Percentiles rank a stretch among this genome's conserved stretches.
Conservation (phyloP, 2,113 vertebrate genomes). For the Upupa epops region DNA sequence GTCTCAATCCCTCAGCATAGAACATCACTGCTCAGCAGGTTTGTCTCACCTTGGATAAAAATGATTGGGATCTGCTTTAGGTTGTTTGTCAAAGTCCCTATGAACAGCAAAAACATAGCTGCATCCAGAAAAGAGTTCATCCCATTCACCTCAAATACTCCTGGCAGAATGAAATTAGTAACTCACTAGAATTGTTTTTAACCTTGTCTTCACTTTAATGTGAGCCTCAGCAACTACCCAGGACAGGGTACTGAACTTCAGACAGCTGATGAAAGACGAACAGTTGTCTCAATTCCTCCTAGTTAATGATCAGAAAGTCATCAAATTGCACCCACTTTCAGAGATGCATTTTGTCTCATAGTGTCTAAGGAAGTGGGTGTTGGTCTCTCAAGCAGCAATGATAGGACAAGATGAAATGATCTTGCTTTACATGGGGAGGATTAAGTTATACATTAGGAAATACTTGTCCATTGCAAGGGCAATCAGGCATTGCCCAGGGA, state of each 20-base stretch:
- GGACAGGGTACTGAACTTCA: not conserved
- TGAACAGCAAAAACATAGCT: not conserved
- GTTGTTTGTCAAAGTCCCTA: not conserved
- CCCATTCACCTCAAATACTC: not conserved
- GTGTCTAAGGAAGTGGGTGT: too few relatives aligned
- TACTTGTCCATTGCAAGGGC: too few relatives aligned
- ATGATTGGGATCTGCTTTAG: not conserved
- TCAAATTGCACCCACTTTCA: not conserved
- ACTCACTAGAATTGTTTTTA: not conserved
- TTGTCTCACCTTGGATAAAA: not conserved
- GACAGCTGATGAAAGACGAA: not conserved
- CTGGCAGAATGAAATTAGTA: not conserved
- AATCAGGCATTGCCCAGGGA: too few relatives aligned
- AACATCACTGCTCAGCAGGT: not conserved
- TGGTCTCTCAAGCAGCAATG: too few relatives aligned
- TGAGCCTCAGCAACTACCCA: not conserved
- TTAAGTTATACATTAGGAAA: too few relatives aligned
- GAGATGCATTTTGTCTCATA: not conserved
- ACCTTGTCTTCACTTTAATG: not conserved
- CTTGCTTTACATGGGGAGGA: too few relatives aligned
- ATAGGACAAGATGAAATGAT: too few relatives aligned
- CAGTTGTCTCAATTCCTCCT: not conserved
- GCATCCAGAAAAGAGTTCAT: not conserved
- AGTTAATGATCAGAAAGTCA: not conserved
- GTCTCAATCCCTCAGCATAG: fast-evolving